phyloP scores from a whole-genome alignment of 2,888 invertebrate species.

The Neelides folsomi region DNA sequence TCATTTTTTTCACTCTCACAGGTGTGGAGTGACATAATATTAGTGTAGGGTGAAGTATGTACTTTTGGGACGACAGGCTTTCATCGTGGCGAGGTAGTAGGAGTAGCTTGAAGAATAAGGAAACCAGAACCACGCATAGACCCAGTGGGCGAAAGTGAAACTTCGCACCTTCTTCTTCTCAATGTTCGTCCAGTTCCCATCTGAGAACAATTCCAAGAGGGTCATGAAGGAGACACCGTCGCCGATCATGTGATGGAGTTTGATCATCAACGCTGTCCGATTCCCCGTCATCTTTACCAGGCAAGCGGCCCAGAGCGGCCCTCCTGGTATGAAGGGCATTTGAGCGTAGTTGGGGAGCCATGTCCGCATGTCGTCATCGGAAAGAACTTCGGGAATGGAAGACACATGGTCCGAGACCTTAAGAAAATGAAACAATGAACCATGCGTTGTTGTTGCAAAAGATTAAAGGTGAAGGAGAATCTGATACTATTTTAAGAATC shows the following conservation, averaged over 20 bases:
- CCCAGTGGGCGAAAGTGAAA: conserved; percentile 26
- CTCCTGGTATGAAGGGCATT: conserved; percentile 17
- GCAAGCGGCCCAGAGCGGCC: conserved; percentile 23
- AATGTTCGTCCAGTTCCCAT: conserved; percentile 25
- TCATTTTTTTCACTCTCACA: not conserved
- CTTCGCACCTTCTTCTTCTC: conserved; percentile 12
- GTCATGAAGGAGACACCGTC: conserved; percentile 32
- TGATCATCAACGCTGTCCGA: conserved; percentile 23
- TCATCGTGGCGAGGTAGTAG: conserved; percentile 25
- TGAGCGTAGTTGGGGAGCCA: conserved; percentile 23
- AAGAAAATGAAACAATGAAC: no score
- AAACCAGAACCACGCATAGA: conserved; percentile 31
- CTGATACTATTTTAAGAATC: no score
- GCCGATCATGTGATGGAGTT: conserved; percentile 29
- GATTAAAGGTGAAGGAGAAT: no score
- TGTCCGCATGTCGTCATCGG: conserved; percentile 21
- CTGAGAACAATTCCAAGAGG: conserved; percentile 25
- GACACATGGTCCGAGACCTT: no score
- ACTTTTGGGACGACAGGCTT: conserved; percentile 30
- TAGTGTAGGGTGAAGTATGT: not conserved
- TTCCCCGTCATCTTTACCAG: conserved; percentile 22
- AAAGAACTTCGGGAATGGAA: conserved; percentile 4
- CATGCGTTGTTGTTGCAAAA: no score
- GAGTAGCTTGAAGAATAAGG: conserved; percentile 31
- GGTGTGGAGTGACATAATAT: not conserved